Conservation (phyloP, 1,140 invertebrate genomes). For the Gonioctena quinquepunctata region DNA sequence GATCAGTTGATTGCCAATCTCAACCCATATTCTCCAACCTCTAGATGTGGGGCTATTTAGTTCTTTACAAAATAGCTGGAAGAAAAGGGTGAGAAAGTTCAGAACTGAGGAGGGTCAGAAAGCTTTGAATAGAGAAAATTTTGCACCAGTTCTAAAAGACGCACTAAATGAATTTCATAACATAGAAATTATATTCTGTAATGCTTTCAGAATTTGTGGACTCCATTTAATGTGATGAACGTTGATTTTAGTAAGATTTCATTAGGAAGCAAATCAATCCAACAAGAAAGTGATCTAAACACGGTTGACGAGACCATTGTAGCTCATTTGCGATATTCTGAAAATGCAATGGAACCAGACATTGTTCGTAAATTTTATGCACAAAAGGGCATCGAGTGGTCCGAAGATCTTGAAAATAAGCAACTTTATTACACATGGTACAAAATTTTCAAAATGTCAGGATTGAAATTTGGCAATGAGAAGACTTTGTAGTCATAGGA, state of each 20-base stretch:
- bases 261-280: too few relatives aligned
- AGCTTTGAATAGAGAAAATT: conserved; percentile 4
- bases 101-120: not conserved
- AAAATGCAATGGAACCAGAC: too few relatives aligned
- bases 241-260: conserved; percentile 3
- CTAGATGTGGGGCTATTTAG: conserved; percentile 52
- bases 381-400: too few relatives aligned
- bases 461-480: not conserved
- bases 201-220: conserved; percentile 29
- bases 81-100: conserved; percentile 17
- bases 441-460: too few relatives aligned
- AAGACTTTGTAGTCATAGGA: not conserved
- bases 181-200: conserved; percentile 5
- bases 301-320: not conserved
- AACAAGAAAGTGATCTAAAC: not conserved
- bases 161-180: conserved; percentile 3
- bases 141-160: conserved; percentile 16
- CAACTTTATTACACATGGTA: too few relatives aligned
- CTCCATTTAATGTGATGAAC: not conserved
- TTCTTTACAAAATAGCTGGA: conserved; percentile 48
- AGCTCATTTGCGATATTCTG: too few relatives aligned
- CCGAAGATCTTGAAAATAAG: too few relatives aligned
- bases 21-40: conserved; percentile 56
- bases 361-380: too few relatives aligned
- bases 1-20: conserved; percentile 54